Percentiles rank a stretch among this genome's conserved stretches.
Conservation (phyloP, 2,113 vertebrate genomes). For the Macheiramphus alcinus region DNA sequence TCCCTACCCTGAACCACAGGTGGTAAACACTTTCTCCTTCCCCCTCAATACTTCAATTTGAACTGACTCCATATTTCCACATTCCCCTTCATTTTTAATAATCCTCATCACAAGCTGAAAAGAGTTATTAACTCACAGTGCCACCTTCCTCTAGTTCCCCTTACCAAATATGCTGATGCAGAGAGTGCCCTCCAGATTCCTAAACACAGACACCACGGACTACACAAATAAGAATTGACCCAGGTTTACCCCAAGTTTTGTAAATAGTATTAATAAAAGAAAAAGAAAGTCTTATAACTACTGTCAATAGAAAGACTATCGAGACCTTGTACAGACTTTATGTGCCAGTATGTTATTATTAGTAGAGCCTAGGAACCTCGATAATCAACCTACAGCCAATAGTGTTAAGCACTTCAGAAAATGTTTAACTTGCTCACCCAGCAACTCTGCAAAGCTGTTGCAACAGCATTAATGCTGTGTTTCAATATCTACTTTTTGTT, state of each 20-base stretch:
- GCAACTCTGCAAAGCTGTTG: not conserved
- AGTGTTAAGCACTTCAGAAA: not conserved
- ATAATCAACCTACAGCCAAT: not conserved
- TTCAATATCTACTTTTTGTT: not conserved
- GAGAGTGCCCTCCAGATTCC: not conserved
- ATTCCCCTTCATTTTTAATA: not conserved
- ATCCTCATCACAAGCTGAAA: not conserved
- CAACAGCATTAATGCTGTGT: not conserved
- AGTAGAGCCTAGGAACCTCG: not conserved
- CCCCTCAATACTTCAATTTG: constrained; percentile 26
- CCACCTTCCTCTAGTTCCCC: not conserved
- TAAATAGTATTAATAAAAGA: not conserved
- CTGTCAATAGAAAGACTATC: not conserved
- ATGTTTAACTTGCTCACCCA: not conserved
- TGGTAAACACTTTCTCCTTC: constrained; percentile 29
- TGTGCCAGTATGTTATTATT: not conserved
- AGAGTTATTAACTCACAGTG: not conserved
- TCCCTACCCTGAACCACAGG: constrained; percentile 32
- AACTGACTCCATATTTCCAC: constrained; percentile 7
- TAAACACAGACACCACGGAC: not conserved
- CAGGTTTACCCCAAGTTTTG: not conserved
- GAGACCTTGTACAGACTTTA: not conserved
- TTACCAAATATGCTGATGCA: not conserved
- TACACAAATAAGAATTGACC: not conserved
- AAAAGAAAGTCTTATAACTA: not conserved